Evolutionary conservation across 2,888 invertebrate genomes (phyloP), one percentile per base, ranked within the genome.

Genomic region (Pasiphila rectangulata): DNA sequence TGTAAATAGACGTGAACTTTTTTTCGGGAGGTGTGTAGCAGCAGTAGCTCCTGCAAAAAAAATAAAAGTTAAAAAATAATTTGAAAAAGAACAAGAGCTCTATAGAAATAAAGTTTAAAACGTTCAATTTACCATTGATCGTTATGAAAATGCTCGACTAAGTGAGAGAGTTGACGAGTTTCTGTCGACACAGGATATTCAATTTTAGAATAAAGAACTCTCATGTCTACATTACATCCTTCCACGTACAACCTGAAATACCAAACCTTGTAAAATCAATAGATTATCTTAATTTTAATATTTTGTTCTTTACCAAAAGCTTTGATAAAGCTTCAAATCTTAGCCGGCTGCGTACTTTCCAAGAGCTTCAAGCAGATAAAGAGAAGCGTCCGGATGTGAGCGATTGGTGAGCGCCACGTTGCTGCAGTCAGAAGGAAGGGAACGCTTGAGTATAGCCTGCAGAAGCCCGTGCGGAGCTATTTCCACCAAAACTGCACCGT

Each of bases 401-500:
- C 94, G 90, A 59, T 93, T 92, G 43, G 96, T 95, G 2, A 97
- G 83, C 0, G 95, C 90, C 39, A 96, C 86, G 64, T 94, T 93
- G 1, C 80, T 89, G 54, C 93, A 92, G 5, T 90, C 88, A 1
- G 89, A 67, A 5, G 87, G 79, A 19, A 97, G 75, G 0, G 95
- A 94, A 34, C 96, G 89, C 67, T 94, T 94, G 5, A 98, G 85
- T 60, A 98, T 95, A 0, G 96, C 94, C 75, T 97, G 97, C 46
- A 98, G 90, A 10, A 98, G 89, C 15, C 96, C 94, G 65, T 98
- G 97, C 0, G 98, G 97, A 0, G 97, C 97, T 48, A 98, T 92
- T 79, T 98, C 98, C 40, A 98, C 92, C 5, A 93, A 86, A 19
- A 97, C 90, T 0, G 97, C 96, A 65, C 95, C 92, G 6, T 90